Base-by-base conservation (phyloP, 2,797 vertebrate genomes). In the Rhinella marina region DNA sequence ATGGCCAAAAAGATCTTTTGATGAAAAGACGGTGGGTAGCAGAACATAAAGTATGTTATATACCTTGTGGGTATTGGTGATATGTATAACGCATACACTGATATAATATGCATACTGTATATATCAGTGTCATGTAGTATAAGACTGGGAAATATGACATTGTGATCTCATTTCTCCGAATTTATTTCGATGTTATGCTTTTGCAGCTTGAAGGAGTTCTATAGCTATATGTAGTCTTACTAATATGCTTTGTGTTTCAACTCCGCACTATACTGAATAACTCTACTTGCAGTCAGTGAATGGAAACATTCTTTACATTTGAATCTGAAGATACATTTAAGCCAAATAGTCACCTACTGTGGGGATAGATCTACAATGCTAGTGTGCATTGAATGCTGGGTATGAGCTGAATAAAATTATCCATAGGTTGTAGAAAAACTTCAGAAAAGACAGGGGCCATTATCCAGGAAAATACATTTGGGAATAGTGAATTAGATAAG, bases 1-100 rank as follows among this genome's bases (percentile, higher is more conserved):
- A 62, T 41, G 78, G 16, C 3, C 11, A 27, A 41, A 5, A 61
- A 27, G 56, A 80, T n/a, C 14, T 66, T 21, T 61, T 50, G 61
- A 81, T 57, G 17, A 48, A 62, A 64, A 21, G 64, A 62, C 23
- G 50, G 59, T 50, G 79, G 21, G 50, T 50, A 8, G 79, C 56
- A 61, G 27, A 23, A 41, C 11, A 81, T 57, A 57, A 64, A 48
- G 19, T 16, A 81, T 50, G 59, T 81, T 81, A 81, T 81, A 50
- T 81, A 81, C 80, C 80, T 81, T 66, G 32, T 81, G 50, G 80
- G 80, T 81, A 81, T 81, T 52, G 32, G 48, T 50, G 14, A 81
- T 48, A 64, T 81, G 29, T 66, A 66, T 50, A 48, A 25, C 25
- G 27, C 23, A 77, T 76, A 16, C 73, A 50, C 48, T 52, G 73